Base-by-base conservation (phyloP, 2,888 invertebrate species). In the Hemicrepidius hirtus region DNA sequence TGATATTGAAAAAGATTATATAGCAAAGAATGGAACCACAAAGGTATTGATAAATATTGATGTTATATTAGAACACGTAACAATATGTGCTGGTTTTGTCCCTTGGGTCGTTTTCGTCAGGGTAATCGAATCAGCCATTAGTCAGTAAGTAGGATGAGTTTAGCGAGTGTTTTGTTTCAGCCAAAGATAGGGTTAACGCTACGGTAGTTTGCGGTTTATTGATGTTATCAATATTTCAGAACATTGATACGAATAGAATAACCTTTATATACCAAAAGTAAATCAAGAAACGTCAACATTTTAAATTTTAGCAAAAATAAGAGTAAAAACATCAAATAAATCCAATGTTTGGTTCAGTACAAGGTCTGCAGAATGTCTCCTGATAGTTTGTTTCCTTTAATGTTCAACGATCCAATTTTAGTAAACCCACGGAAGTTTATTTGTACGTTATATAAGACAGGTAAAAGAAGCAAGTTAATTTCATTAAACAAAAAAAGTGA, bases 301-400 rank as follows among this genome's bases (percentile, higher is more conserved):
- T n/a, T 41, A 41, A 41, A 41, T 13, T n/a, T 2, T 13, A 4
- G 40, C 40, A 13, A 24, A 24, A 24, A 41, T 16, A 16, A 3
- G 69, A 60, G 82, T 83, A 84, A 84, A 85, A 85, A 85, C 84
- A 85, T 83, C 83, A 78, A 80, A 80, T 78, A 80, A 79, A 82
- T 1, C 4, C 24, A 24, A 5, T 32, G 32, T 32, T 32, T 32
- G 7, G n/a, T 41, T 41, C n/a, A 9, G 4, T 9, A 20, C 3
- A 49, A 80, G 82, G 83, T 80, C 85, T 85, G 85, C 82, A 80
- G 80, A 84, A 84, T 84, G 83, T 85, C 84, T 84, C 82, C 82
- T 81, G 80, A 80, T 79, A 80, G 81, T 80, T 81, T 84, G 84
- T 83, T 63, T 49, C 28, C 53, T 53, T 20, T 40, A 13, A 32